Evolutionary conservation across 2,113 vertebrate genomes (phyloP).

Genomic region (Sylvilagus bachmani): DNA sequence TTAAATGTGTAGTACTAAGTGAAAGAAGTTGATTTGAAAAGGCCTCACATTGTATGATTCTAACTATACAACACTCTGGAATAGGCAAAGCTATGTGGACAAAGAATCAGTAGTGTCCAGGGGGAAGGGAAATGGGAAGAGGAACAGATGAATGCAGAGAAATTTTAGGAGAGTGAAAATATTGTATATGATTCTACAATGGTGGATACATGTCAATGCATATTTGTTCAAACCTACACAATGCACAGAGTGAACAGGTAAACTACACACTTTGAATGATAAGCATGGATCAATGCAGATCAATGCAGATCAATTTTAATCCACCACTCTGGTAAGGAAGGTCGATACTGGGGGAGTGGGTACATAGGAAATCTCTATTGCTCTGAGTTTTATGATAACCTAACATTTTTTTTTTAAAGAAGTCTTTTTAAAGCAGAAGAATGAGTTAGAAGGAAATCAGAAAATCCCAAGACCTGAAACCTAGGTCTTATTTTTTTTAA

Average conservation of each 20-base stretch:
- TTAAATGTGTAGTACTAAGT: not conserved
- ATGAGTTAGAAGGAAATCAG: not conserved
- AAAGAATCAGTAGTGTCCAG: not conserved
- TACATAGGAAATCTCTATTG: not conserved
- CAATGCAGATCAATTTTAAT: not conserved
- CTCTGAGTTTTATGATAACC: not conserved
- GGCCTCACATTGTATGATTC: not conserved
- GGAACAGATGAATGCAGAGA: not conserved
- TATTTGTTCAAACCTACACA: not conserved
- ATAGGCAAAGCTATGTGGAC: not conserved
- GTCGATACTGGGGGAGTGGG: not conserved
- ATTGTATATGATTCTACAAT: not conserved
- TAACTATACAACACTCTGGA: not conserved
- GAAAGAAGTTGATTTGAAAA: not conserved
- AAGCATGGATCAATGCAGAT: not conserved
- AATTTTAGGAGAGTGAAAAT: not conserved
- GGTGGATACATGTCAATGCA: not conserved
- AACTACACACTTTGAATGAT: no score
- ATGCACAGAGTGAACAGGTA: not conserved
- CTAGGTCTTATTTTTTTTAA: not conserved
- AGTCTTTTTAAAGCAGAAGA: not conserved
- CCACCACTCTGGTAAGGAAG: not conserved
- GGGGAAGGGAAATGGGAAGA: not conserved
- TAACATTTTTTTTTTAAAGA: not conserved
- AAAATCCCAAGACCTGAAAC: not conserved